These are phyloP conservation scores for Tridacna gigas DNA, from an alignment of 2,888 invertebrate genomes.

Conservation along the genomic window DNA sequence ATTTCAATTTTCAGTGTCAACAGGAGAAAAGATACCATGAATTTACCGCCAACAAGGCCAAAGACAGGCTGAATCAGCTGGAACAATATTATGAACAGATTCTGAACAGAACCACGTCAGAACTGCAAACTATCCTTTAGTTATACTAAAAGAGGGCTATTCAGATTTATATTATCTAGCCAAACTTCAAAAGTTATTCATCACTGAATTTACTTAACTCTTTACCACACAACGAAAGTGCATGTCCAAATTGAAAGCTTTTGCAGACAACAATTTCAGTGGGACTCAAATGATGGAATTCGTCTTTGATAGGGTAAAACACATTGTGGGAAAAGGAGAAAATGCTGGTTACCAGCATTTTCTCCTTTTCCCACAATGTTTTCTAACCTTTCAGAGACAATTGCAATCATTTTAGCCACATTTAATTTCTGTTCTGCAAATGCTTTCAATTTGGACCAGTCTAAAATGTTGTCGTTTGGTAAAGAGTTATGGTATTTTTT, in stretches of 20 bases:
- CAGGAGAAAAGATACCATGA: conserved; percentile 80
- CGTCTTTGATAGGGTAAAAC: neutral
- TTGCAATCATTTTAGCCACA: too few relatives aligned
- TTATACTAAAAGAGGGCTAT: neutral
- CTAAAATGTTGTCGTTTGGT: too few relatives aligned
- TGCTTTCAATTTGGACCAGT: too few relatives aligned
- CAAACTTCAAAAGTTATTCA: too few relatives aligned
- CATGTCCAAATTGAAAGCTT: too few relatives aligned
- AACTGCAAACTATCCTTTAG: conserved; percentile 77
- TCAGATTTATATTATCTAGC: too few relatives aligned
- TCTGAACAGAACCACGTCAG: conserved; percentile 73
- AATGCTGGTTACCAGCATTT: neutral
- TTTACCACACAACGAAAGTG: too few relatives aligned
- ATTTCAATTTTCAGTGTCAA: conserved; percentile 66
- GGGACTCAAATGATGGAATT: neutral
- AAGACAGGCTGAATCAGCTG: conserved; percentile 74
- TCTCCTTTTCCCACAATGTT: neutral
- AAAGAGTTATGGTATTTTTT: too few relatives aligned
- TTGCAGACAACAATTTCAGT: too few relatives aligned
- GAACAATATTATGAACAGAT: conserved; percentile 81
- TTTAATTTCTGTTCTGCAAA: too few relatives aligned
- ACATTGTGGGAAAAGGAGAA: neutral
- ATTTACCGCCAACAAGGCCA: conserved; percentile 75
- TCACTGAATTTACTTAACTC: too few relatives aligned
- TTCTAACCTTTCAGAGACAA: too few relatives aligned